phyloP scores from a whole-genome alignment of 2,113 vertebrate species.

The Neotragus moschatus region DNA sequence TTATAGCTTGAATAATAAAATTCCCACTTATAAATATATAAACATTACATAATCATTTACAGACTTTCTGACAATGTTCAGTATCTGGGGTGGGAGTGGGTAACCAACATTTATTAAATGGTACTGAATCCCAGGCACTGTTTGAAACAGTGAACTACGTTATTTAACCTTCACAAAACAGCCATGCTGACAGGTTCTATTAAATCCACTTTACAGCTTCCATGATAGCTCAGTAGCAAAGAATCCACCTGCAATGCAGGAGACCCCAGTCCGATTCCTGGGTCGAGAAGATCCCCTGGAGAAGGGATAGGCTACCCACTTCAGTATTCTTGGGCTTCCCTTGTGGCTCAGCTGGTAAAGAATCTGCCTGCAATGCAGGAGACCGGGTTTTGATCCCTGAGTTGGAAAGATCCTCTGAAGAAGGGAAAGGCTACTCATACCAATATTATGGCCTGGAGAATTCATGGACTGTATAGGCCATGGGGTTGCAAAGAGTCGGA shows the following conservation, averaged over 20 bases:
- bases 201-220: neutral
- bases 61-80: neutral
- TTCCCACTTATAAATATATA: neutral
- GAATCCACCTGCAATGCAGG: neutral
- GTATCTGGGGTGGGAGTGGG: neutral
- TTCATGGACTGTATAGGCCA: neutral
- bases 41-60: neutral
- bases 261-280: neutral
- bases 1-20: neutral
- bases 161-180: constrained; percentile 1
- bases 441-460: neutral
- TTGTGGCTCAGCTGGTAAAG: neutral
- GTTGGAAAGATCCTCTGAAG: neutral
- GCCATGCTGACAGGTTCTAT: neutral
- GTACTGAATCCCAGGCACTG: neutral
- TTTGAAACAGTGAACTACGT: neutral
- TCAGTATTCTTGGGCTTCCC: neutral
- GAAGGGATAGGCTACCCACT: neutral
- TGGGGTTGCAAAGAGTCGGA: neutral
- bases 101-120: neutral
- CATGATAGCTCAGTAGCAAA: neutral
- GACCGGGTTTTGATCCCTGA: neutral
- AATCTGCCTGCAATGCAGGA: neutral
- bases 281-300: neutral
- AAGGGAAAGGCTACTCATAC: neutral